Conservation (phyloP, 2,797 vertebrate genomes). For the Hyperoplus lanceolatus region DNA sequence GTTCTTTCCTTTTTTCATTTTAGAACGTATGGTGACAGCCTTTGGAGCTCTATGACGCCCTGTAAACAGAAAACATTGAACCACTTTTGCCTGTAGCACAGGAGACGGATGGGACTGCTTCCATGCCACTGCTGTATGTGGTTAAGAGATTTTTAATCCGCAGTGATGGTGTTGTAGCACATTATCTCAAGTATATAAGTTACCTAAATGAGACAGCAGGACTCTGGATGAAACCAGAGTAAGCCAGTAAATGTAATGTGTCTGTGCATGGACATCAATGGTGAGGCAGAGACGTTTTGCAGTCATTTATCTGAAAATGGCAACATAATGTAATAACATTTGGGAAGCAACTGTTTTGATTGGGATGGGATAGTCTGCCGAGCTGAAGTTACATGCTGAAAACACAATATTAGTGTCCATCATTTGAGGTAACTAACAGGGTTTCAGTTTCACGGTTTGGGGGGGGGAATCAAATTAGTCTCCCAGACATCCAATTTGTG, state of each 20-base stretch:
- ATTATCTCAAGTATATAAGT: conserved; percentile 77
- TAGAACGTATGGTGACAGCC: conserved; percentile 65
- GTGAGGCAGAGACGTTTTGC: conserved; percentile 78
- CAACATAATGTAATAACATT: conserved; percentile 89
- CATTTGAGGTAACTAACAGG: conserved; percentile 86
- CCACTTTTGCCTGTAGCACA: conserved; percentile 35
- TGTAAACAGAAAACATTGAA: conserved; percentile 52
- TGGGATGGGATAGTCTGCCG: conserved; percentile 85
- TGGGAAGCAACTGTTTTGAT: conserved; percentile 87
- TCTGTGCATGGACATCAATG: conserved; percentile 75
- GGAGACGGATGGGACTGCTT: conserved; percentile 34
- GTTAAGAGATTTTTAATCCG: conserved; percentile 52
- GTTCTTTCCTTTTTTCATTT: conserved; percentile 37
- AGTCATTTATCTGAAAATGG: conserved; percentile 89
- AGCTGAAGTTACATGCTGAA: conserved; percentile 84
- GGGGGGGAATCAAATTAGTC: conserved; percentile 87
- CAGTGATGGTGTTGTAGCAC: conserved; percentile 47
- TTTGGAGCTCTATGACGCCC: conserved; percentile 47
- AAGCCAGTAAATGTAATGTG: conserved; percentile 80
- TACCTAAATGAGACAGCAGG: conserved; percentile 71
- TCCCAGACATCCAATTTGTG: conserved; percentile 89
- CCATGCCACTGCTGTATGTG: conserved; percentile 20
- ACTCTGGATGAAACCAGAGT: conserved; percentile 76
- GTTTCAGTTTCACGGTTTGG: conserved; percentile 86
- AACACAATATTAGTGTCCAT: conserved; percentile 87